Percentiles rank a stretch among this genome's conserved stretches.
phyloP scores from a whole-genome alignment of 2,797 vertebrate species.

The Botia almorhae region DNA sequence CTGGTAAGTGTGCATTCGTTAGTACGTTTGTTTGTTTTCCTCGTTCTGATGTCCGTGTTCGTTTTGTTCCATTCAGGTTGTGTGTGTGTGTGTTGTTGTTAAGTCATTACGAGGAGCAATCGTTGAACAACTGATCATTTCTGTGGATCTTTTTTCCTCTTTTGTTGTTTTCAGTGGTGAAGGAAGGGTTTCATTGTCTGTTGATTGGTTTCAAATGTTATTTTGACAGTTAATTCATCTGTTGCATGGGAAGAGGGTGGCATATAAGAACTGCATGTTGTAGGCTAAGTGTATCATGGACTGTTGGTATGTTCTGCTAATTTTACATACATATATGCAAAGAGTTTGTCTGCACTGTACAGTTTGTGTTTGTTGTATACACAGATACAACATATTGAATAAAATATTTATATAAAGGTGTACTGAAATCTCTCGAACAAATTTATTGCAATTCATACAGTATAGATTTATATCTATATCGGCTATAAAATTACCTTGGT shows the following conservation, averaged over 20 bases:
- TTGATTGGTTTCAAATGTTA: constrained; percentile 64
- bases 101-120: constrained; percentile 66
- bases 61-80: constrained; percentile 69
- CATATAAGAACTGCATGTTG: constrained; percentile 91
- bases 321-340: constrained; percentile 96
- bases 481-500: too few species aligned
- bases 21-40: constrained; percentile 64
- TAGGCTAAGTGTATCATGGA: constrained; percentile 91
- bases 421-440: constrained; percentile 76
- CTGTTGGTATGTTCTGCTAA: constrained; percentile 91
- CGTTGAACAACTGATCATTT: constrained; percentile 58
- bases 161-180: constrained; percentile 44
- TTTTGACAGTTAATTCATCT: constrained; percentile 83
- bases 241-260: constrained; percentile 91
- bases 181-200: constrained; percentile 34
- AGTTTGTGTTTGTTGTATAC: constrained; percentile 97
- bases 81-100: constrained; percentile 65
- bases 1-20: constrained; percentile 77
- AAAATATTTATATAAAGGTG: constrained; percentile 93
- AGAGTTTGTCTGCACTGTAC: constrained; percentile 95
- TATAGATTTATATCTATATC: constrained; percentile 63
- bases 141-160: constrained; percentile 52
- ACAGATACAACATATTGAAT: constrained; percentile 91
- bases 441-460: constrained; percentile 82
- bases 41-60: constrained; percentile 57